Base-by-base conservation (phyloP, 2,888 invertebrate species). In the Rhagonycha fulva region DNA sequence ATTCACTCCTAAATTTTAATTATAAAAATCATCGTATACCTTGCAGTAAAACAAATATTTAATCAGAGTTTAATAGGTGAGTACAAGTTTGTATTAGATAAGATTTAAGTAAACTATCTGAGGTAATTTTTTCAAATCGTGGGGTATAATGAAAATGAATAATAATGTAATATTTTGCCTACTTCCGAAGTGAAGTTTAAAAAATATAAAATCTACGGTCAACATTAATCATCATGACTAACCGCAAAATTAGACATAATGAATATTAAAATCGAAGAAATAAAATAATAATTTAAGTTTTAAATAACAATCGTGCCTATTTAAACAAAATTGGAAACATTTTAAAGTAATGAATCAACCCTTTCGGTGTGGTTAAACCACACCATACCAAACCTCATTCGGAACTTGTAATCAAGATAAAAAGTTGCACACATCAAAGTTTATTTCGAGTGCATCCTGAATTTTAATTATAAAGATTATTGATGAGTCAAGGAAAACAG, bases 321-420 rank as follows among this genome's bases (percentile, higher is more conserved):
- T 76, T 76, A 62, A 61, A 69, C 69, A 61, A 69, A 75, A 72
- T 9, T 5, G 5, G 63, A 75, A 75, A 63, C 68, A 61, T 75
- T 75, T 62, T 69, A 66, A 68, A 28, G 61, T 67, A 67, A 76
- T 74, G 74, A 76, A 72, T 74, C 73, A 76, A 76, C 74, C 47
- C 47, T 47, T 47, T 47, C 47, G 47, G 47, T 47, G 47, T n/a
- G 47, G 47, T n/a, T n/a, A 47, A 47, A 47, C 47, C 47, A 5
- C 47, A 47, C 9, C 47, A n/a, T n/a, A 47, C 9, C 72, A 66
- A 70, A 32, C 14, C 47, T 32, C 68, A 14, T 62, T 62, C 61
- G 62, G 32, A 74, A n/a, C 68, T 47, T 26, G 69, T 67, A 71
- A 76, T 74, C 70, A 76, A 70, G 74, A 76, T 76, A 62, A 71